Evolutionary conservation across 2,113 vertebrate species (phyloP), one percentile per base, ranked within the genome.

Genomic region (Sterna hirundo): DNA sequence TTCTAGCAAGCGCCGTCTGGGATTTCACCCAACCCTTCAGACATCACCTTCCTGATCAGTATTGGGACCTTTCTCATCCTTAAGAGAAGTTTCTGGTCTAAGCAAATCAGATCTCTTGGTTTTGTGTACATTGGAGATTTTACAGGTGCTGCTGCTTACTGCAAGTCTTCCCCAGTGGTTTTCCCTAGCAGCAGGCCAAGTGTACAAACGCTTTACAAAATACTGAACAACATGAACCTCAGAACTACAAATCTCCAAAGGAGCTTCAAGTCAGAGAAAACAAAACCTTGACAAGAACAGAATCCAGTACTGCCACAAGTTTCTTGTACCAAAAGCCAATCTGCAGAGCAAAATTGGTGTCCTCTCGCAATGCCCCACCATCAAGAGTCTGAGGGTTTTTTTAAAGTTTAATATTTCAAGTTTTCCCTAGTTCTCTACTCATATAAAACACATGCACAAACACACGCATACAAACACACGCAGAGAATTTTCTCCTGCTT

Each of bases 141-240:
- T 74, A 76, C 88, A 90, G 89, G 57, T 94, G 74, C 58, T 89
- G 61, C 51, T 60, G 18, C 80, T 71, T 57, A 25, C 32, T 30
- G 42, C 42, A 58, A 66, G n/a, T 52, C 91, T 40, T 96, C 81
- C 90, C 74, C 36, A 11, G 85, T 75, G 80, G 66, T 76, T 95
- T 85, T 61, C 60, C 52, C 21, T 11, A 92, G 72, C 89, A 91
- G 81, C 68, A 93, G 94, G 94, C 86, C 88, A 78, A 92, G 72
- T 15, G 61, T 72, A 86, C 78, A 91, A 71, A 93, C 34, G 66
- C 66, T 86, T 90, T 92, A 96, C 95, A 95, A 96, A 97, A 91
- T 61, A 75, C 52, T 29, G 32, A 95, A 81, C 93, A 93, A 47
- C 68, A 32, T 7, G 27, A 88, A 83, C 55, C 61, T 85, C 82